Percentiles rank a stretch among this genome's conserved stretches.
Evolutionary conservation across 2,113 vertebrate genomes (phyloP).

Genomic region (Capreolus pygargus): DNA sequence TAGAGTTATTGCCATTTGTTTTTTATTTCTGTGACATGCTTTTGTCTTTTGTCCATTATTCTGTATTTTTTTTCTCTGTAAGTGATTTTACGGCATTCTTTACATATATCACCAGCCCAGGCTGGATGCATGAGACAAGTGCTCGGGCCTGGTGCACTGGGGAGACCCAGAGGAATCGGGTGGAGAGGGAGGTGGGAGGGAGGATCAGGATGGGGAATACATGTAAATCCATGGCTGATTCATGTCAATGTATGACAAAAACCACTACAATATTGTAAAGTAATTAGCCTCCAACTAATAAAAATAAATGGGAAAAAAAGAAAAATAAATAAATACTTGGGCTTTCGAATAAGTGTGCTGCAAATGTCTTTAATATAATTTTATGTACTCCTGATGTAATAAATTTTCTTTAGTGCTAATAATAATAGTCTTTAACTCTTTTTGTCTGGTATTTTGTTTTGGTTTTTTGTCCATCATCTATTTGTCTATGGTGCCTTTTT

Average conservation of each 20-base stretch:
- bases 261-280: too few species aligned
- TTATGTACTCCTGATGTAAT: background rate
- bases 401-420: background rate
- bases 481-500: background rate
- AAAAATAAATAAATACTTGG: background rate
- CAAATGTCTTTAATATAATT: background rate
- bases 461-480: background rate
- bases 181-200: too few species aligned
- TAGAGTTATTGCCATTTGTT: background rate
- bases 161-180: too few species aligned
- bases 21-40: background rate
- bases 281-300: too few species aligned
- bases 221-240: too few species aligned
- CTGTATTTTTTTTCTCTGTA: background rate
- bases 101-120: background rate
- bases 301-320: too few species aligned
- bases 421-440: background rate
- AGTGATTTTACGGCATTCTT: background rate
- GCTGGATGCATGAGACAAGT: too few species aligned
- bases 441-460: background rate
- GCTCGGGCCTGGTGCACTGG: too few species aligned
- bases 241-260: too few species aligned
- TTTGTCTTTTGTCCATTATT: background rate
- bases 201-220: too few species aligned
- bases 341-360: background rate